Conservation (phyloP, 2,797 vertebrate species). For the Spizella passerina region DNA sequence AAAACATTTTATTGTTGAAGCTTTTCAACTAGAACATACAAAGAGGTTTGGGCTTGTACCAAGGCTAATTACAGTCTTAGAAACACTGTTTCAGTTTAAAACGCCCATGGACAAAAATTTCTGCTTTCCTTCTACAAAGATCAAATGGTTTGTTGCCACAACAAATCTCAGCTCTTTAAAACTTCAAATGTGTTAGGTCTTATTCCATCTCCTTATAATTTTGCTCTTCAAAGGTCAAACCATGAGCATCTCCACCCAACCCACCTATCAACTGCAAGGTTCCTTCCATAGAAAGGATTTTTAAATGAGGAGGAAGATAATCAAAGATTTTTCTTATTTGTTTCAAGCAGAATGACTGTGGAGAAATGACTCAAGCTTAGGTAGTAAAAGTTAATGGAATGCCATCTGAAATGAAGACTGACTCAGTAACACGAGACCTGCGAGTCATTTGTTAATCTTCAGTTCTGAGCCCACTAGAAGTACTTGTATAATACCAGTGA, state of each 20-base stretch:
- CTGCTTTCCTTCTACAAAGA: neutral
- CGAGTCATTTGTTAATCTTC: neutral
- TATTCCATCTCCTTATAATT: neutral
- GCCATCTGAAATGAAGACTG: slow-evolving; percentile 22
- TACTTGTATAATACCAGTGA: neutral
- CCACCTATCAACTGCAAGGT: neutral
- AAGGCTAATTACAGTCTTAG: neutral
- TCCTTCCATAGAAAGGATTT: neutral
- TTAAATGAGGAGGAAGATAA: neutral
- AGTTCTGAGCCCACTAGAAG: neutral
- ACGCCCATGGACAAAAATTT: neutral
- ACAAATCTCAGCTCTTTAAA: neutral
- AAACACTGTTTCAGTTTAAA: neutral
- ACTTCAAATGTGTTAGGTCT: neutral
- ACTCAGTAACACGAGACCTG: slow-evolving; percentile 27
- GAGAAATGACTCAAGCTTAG: slow-evolving; percentile 27
- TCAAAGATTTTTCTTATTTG: neutral
- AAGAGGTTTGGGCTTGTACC: neutral
- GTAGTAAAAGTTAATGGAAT: neutral
- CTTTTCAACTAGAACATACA: neutral
- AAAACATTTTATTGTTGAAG: neutral
- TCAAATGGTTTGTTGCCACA: neutral
- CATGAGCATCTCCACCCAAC: neutral
- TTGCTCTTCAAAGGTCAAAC: neutral
- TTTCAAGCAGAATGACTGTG: neutral